Base-by-base conservation (phyloP, 2,888 invertebrate species). In the Agriotes lineatus region DNA sequence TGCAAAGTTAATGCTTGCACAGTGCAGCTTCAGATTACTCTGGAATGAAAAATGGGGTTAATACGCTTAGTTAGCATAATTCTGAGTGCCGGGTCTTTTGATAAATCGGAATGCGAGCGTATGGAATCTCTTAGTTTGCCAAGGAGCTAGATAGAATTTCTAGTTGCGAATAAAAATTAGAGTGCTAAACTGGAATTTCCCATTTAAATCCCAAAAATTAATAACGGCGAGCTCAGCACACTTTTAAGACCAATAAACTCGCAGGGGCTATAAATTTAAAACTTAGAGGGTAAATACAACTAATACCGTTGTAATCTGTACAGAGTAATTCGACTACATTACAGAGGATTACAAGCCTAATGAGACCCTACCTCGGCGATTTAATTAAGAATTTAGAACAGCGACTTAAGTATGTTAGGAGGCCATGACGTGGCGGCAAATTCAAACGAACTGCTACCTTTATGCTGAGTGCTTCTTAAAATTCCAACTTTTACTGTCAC, bases 271-370 rank as follows among this genome's bases (percentile, higher is more conserved):
- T 56, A 63, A 56, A 63, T 63, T 45, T 56, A 56, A 63, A 56
- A 63, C 54, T 54, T 56, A 16, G 19, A 56, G 35, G 52, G 30
- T 63, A 63, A 63, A 63, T 63, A 54, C 42, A 56, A 56, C 44
- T 63, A 56, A 63, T 56, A 22, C 62, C 42, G n/a, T 44, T 42
- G 54, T 63, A 63, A 63, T 54, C 63, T 30, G 44, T 56, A 63
- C 35, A 35, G 50, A 39, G 48, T 60, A 60, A 60, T 48, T 60
- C 33, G 33, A 60, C 60, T 60, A 48, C 48, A 59, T 45, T 42
- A 60, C 18, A 52, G 30, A 19, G 50, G 61, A 61, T 61, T 50
- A 61, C 37, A 22, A 50, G 50, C 4, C 61, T 45, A 61, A 61
- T 50, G 61, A 48, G 45, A 61, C 37, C 50, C 61, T 50, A 50